Percentiles rank a stretch among this genome's conserved stretches.
Conservation (phyloP, 2,888 invertebrate species). For the Alviniconcha strummeri region DNA sequence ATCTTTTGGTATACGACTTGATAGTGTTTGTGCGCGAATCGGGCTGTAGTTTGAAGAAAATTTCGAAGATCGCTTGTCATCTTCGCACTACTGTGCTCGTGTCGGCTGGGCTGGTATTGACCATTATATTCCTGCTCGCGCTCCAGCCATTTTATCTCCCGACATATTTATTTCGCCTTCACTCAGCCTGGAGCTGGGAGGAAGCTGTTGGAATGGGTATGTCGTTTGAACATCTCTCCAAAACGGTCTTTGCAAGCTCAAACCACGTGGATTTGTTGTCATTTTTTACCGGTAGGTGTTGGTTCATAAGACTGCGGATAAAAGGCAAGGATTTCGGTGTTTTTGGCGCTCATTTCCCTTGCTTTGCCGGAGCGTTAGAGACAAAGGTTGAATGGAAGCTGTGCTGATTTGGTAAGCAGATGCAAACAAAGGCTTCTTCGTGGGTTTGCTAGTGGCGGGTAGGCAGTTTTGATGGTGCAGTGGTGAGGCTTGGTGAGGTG, state of each 20-base stretch:
- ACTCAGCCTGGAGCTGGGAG: conserved; percentile 32
- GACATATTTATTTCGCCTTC: conserved; percentile 39
- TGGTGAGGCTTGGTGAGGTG: background rate
- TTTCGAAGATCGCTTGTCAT: conserved; percentile 35
- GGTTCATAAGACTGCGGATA: conserved; percentile 7
- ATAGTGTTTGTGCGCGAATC: conserved; percentile 36
- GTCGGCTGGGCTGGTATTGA: conserved; percentile 39
- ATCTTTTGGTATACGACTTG: conserved; percentile 35
- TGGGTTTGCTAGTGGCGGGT: background rate
- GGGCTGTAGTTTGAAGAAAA: conserved; percentile 35
- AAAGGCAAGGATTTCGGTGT: background rate
- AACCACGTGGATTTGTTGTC: conserved; percentile 37
- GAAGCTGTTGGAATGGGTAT: conserved; percentile 32
- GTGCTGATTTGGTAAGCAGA: conserved; percentile 28
- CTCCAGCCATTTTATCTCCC: conserved; percentile 44
- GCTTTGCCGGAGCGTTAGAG: conserved; percentile 8
- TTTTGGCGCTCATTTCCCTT: conserved; percentile 20
- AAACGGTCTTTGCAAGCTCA: conserved; percentile 27
- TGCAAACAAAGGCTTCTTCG: conserved; percentile 23
- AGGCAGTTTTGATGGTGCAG: background rate
- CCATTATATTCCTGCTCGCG: conserved; percentile 42
- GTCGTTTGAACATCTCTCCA: background rate
- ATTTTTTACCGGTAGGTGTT: conserved; percentile 33
- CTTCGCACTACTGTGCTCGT: conserved; percentile 33
- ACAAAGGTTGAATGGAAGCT: conserved; percentile 27